Evolutionary conservation across 2,888 invertebrate genomes (phyloP).

Genomic region (Punctoribates punctum): DNA sequence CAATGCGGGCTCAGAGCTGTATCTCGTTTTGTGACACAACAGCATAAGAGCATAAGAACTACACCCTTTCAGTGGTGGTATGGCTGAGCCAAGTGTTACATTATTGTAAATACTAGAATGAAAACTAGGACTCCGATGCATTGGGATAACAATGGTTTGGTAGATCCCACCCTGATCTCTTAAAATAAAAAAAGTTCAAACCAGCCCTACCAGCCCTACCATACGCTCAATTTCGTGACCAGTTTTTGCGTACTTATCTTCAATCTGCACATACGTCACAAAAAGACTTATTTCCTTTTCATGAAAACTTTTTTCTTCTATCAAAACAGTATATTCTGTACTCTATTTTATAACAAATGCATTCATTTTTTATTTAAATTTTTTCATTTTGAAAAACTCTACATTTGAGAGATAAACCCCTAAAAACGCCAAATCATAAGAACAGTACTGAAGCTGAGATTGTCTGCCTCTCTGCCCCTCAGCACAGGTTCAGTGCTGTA

Average conservation of each 20-base stretch:
- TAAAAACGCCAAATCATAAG: background rate
- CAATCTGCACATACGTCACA: constrained; percentile 20
- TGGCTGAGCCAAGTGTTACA: constrained; percentile 8
- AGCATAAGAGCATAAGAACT: no score
- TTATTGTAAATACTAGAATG: background rate
- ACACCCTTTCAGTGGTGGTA: constrained; percentile 13
- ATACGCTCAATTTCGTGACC: constrained; percentile 32
- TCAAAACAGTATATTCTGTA: background rate
- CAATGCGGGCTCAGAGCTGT: constrained; percentile 21
- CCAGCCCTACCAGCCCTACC: constrained; percentile 28
- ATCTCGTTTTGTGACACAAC: constrained; percentile 21
- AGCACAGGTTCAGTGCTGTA: background rate
- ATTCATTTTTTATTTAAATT: constrained; percentile 14
- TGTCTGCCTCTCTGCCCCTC: background rate
- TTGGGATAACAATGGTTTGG: constrained; percentile 23
- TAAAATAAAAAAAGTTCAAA: constrained; percentile 31
- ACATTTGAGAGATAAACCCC: background rate
- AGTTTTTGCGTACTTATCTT: constrained; percentile 27
- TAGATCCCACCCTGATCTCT: constrained; percentile 32
- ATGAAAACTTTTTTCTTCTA: constrained; percentile 8
- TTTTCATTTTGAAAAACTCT: background rate
- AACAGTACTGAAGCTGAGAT: background rate
- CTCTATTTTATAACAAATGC: constrained; percentile 16
- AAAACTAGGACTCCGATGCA: constrained; percentile 32
- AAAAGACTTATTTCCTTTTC: constrained; percentile 23